Evolutionary conservation across 2,113 vertebrate species (phyloP), one percentile per base, ranked within the genome.

Genomic region (Chlamydotis undulata): DNA sequence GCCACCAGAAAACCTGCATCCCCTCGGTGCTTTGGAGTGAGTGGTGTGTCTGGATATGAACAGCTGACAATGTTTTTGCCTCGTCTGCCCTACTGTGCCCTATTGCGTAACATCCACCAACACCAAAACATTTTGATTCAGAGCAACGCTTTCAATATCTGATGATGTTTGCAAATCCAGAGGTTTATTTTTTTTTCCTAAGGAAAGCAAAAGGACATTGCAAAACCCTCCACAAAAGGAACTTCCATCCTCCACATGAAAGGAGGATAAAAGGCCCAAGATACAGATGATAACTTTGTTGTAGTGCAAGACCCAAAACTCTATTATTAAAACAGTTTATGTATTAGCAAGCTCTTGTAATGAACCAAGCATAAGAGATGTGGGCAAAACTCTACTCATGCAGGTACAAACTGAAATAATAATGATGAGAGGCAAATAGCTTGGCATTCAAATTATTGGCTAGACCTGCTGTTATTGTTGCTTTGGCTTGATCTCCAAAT

Each of bases 221-320:
- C 29, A 81, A 96, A 95, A 94, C 85, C 63, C 19, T 91, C 15
- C 19, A 28, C 35, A 64, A 82, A 75, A 94, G n/a, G n/a, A 93
- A 63, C 77, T 84, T 93, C 50, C 31, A 81, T 29, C 52, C 25
- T 96, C 74, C 84, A 87, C 81, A 82, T 76, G 56, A 93, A 87
- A 94, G 87, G 39, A 94, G 75, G 85, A 94, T 93, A 84, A 95
- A 94, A 97, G 82, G 57, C 74, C 31, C 55, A 60, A 95, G 89
- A 90, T 87, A 90, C 1, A 87, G 67, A 19, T 67, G 90, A 91
- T 82, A 83, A 69, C 73, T 90, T 94, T 93, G 83, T 87, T 89
- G 79, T 65, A 83, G 19, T 74, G 29, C 19, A 78, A 91, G 76
- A 78, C 33, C 37, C 55, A 96, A 89, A 82, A 81, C 64, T 89